A percentile compares a stretch with the other conserved stretches of the same genome.
Evolutionary conservation across 2,888 invertebrate genomes (phyloP).

Genomic region (Nasonovia ribisnigri): DNA sequence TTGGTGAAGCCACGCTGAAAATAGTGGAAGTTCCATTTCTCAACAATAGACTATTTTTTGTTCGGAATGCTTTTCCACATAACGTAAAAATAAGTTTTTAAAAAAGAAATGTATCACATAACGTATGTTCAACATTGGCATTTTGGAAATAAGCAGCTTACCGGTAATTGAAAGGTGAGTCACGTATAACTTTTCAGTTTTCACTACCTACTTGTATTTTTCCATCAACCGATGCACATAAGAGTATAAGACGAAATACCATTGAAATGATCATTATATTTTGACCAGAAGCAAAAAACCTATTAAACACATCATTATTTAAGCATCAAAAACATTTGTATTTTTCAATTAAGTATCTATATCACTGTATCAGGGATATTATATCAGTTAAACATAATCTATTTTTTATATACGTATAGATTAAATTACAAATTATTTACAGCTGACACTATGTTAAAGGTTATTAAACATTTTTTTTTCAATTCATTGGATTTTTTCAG

Average conservation of each 20-base stretch:
- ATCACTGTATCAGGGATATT: background rate
- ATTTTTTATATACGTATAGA: background rate
- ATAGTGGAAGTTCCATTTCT: background rate
- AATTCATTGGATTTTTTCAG: background rate
- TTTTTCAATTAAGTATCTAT: background rate
- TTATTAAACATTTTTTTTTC: background rate
- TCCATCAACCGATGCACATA: background rate
- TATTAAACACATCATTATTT: background rate
- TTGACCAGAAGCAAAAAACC: background rate
- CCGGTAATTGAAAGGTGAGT: constrained; percentile 46
- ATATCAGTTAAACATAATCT: background rate
- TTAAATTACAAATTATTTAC: background rate
- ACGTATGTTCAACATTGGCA: background rate
- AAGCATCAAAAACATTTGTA: background rate
- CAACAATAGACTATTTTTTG: background rate
- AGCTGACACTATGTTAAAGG: background rate
- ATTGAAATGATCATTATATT: constrained; percentile 1
- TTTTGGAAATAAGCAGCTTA: constrained; percentile 50
- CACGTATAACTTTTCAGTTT: constrained; percentile 27
- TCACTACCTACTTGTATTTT: background rate
- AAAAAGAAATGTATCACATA: background rate
- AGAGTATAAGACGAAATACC: background rate
- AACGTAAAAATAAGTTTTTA: constrained; percentile 8
- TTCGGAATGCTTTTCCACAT: background rate
- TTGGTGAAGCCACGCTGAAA: background rate